phyloP scores from a whole-genome alignment of 2,797 vertebrate species.

The Hyperoplus immaculatus region DNA sequence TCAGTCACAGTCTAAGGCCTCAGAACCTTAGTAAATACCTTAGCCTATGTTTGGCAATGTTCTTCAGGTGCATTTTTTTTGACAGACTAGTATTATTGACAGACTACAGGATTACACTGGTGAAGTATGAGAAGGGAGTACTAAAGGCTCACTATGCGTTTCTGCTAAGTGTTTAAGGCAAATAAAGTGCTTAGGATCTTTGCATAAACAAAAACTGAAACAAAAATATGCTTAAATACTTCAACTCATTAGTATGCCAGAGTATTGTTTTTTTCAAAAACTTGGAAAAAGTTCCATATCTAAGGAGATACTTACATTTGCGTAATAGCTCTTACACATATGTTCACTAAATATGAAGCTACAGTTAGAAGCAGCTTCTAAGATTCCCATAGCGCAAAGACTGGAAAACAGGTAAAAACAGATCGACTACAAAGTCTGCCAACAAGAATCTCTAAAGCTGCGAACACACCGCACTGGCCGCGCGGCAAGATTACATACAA shows the following conservation, averaged over 20 bases:
- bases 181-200: neutral
- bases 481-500: too few relatives aligned
- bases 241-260: neutral
- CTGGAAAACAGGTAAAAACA: neutral
- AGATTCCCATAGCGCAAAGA: neutral
- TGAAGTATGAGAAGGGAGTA: neutral
- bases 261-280: neutral
- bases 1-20: constrained; percentile 3
- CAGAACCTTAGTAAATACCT: constrained; percentile 8
- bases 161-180: neutral
- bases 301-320: neutral
- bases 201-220: neutral
- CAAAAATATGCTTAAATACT: neutral
- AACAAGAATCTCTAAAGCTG: neutral
- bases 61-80: neutral
- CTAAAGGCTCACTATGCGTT: neutral
- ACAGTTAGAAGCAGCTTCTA: neutral
- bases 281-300: neutral
- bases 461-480: too few relatives aligned
- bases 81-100: neutral
- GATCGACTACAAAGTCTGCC: neutral
- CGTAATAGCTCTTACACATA: neutral
- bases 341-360: neutral
- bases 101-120: neutral
- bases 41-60: neutral